A percentile compares a stretch with the other conserved stretches of the same genome.
phyloP scores from a whole-genome alignment of 1,140 invertebrate genomes.

The Drosophila mayri region DNA sequence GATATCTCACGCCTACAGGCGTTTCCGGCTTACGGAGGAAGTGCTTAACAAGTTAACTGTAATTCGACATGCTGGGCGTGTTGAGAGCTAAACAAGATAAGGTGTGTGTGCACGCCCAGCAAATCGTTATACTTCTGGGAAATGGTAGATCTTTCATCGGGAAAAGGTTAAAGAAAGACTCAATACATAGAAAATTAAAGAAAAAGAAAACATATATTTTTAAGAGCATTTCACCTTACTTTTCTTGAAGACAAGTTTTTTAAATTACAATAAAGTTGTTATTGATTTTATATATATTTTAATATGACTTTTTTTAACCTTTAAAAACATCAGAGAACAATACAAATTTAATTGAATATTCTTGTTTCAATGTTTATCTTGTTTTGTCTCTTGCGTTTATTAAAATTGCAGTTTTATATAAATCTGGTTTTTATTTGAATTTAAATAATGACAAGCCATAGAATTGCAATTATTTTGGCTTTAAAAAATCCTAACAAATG shows the following conservation, averaged over 20 bases:
- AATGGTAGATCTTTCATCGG: background rate
- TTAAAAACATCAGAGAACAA: background rate
- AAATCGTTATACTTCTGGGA: slow-evolving; percentile 25
- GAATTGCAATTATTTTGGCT: background rate
- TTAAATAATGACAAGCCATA: too few species aligned
- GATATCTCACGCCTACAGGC: slow-evolving; percentile 78
- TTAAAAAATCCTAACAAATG: background rate
- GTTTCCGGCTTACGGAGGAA: slow-evolving; percentile 70
- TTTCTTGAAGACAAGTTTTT: background rate
- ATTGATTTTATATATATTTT: background rate
- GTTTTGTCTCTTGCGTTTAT: too few species aligned
- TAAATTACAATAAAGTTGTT: background rate
- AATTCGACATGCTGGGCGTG: slow-evolving; percentile 52
- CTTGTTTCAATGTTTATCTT: background rate
- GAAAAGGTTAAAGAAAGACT: background rate
- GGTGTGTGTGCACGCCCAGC: slow-evolving; percentile 16
- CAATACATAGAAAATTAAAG: background rate
- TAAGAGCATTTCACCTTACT: background rate
- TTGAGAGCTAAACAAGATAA: slow-evolving; percentile 53
- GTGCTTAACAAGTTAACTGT: slow-evolving; percentile 52
- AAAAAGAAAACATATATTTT: background rate
- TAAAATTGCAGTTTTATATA: too few species aligned
- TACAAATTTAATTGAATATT: background rate
- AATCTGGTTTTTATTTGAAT: background rate
- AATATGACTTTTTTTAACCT: too few species aligned